These are phyloP conservation scores for Rhegmatorhina hoffmannsi DNA, from an alignment of 2,113 vertebrate genomes.

Conservation along the genomic window DNA sequence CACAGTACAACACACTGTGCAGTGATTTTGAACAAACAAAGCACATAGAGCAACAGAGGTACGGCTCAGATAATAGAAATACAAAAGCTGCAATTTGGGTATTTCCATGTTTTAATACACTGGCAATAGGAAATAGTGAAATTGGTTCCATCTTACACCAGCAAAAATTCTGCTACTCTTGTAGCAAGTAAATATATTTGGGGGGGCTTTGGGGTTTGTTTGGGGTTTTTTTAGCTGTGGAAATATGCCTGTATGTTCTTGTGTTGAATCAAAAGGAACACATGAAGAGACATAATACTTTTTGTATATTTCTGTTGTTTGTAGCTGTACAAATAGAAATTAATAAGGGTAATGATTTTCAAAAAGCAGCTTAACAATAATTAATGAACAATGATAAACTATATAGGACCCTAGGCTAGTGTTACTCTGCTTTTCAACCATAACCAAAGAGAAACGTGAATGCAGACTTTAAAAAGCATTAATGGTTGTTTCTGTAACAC, in stretches of 20 bases:
- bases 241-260: not conserved
- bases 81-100: not conserved
- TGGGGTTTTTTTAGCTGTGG: not conserved
- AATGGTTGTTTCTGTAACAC: not conserved
- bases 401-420: not conserved
- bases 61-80: not conserved
- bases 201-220: not conserved
- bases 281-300: not conserved
- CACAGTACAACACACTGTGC: accelerated
- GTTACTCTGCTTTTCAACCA: not conserved
- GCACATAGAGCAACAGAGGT: not conserved
- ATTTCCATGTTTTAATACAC: not conserved
- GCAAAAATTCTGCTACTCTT: not conserved
- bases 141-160: not conserved
- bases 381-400: not conserved
- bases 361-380: not conserved
- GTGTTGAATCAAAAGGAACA: not conserved
- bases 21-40: not conserved
- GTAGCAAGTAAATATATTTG: not conserved
- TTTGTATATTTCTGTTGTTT: not conserved
- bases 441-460: not conserved
- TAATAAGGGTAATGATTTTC: not conserved
- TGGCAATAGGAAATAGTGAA: not conserved
- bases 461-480: not conserved
- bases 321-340: not conserved